Conservation (phyloP, 2,113 vertebrate genomes). For the Lichenostomus cassidix region DNA sequence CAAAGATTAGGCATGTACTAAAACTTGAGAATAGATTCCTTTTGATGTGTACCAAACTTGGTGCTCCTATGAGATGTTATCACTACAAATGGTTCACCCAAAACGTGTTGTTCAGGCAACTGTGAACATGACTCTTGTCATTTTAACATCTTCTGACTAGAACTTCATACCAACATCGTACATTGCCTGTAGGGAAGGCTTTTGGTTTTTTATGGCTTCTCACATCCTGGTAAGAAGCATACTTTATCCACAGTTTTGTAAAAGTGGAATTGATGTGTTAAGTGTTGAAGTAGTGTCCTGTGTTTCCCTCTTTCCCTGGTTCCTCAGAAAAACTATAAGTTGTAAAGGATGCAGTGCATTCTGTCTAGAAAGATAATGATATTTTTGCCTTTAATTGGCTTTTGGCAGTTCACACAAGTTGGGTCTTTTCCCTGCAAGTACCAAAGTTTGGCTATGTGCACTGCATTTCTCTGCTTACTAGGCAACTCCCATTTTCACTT, state of each 20-base stretch:
- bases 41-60: not conserved
- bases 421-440: not conserved
- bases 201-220: not conserved
- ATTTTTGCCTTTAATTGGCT: not conserved
- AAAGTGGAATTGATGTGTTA: not conserved
- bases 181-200: not conserved
- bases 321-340: not conserved
- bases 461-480: not conserved
- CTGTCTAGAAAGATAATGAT: not conserved
- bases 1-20: not conserved
- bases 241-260: not conserved
- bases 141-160: not conserved
- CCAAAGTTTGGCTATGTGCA: not conserved
- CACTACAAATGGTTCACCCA: not conserved
- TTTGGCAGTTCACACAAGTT: not conserved
- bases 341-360: not conserved
- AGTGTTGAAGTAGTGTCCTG: not conserved
- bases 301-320: not conserved
- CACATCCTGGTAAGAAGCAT: not conserved
- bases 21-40: not conserved
- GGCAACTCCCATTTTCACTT: not conserved
- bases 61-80: not conserved
- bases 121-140: not conserved
- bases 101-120: not conserved
- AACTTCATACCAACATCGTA: not conserved